A percentile compares a stretch with the other conserved stretches of the same genome.
Evolutionary conservation across 37 sponge, comb jelly and placozoan species (phyloP).

Genomic region (Eunapius fragilis): DNA sequence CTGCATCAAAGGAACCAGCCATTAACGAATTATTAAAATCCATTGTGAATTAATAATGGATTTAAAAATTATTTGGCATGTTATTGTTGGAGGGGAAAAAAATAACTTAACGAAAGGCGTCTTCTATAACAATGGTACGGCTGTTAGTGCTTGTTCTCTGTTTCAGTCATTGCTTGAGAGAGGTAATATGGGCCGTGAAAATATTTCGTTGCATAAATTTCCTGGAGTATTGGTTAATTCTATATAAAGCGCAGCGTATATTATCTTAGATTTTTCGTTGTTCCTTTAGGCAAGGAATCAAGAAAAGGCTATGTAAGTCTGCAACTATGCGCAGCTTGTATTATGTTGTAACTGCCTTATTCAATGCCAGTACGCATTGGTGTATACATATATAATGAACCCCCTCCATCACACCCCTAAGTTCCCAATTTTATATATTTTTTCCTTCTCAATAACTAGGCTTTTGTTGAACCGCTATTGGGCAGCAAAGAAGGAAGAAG

Average conservation of each 20-base stretch:
- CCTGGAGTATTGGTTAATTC: background rate
- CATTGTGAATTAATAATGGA: too few relatives aligned
- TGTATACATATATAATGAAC: too few relatives aligned
- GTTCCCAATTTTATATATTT: too few relatives aligned
- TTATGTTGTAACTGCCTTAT: too few relatives aligned
- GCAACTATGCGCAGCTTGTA: background rate
- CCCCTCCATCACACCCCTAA: too few relatives aligned
- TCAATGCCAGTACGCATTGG: background rate
- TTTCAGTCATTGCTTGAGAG: background rate
- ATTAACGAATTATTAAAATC: too few relatives aligned
- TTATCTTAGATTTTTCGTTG: background rate
- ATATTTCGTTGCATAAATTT: background rate
- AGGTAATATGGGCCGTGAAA: background rate
- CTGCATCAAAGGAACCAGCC: background rate
- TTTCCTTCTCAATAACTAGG: too few relatives aligned
- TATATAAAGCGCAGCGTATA: background rate
- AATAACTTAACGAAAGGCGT: too few relatives aligned
- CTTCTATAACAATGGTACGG: too few relatives aligned
- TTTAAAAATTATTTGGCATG: too few relatives aligned
- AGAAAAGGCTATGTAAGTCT: conserved; percentile 78
- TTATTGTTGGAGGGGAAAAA: too few relatives aligned
- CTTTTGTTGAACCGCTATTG: conserved; percentile 80
- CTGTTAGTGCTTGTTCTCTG: too few relatives aligned
- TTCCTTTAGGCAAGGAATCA: conserved; percentile 65
- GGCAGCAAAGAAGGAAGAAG: conserved; percentile 73